These are phyloP conservation scores for Amphiprion clarkii DNA, from an alignment of 2,797 vertebrate species.

Conservation along the genomic window DNA sequence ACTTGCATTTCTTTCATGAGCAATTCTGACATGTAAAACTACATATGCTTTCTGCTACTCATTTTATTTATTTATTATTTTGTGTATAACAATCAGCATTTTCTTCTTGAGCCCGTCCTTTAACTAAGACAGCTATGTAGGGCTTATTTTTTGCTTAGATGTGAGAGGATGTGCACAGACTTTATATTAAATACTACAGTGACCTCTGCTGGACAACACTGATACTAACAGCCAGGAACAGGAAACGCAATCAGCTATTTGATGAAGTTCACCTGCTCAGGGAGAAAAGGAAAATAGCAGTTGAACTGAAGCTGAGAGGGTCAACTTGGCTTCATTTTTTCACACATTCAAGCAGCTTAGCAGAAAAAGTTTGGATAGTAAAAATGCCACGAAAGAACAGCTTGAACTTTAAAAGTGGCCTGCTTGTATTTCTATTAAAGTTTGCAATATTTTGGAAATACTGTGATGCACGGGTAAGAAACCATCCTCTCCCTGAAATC, in stretches of 20 bases:
- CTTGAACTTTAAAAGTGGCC: not conserved
- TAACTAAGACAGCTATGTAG: too few species aligned
- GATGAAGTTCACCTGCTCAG: constrained; percentile 75
- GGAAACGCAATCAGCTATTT: constrained; percentile 63
- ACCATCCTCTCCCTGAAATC: not conserved
- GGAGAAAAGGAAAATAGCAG: constrained; percentile 18
- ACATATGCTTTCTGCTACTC: too few species aligned
- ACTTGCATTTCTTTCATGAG: too few species aligned
- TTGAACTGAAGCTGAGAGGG: constrained; percentile 17
- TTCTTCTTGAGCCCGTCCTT: too few species aligned
- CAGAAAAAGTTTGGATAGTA: constrained; percentile 6
- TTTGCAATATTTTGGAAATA: constrained; percentile 14
- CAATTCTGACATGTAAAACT: too few species aligned
- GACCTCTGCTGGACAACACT: constrained; percentile 49
- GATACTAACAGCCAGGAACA: not conserved
- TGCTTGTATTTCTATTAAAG: constrained; percentile 49
- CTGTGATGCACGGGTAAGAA: constrained; percentile 57
- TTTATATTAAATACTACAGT: not conserved
- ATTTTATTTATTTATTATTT: too few species aligned
- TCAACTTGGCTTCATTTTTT: not conserved
- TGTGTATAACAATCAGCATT: too few species aligned
- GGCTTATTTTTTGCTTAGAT: too few species aligned
- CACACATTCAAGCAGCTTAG: not conserved
- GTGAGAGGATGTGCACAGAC: too few species aligned
- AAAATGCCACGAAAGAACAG: constrained; percentile 55